Percentiles rank a stretch among this genome's conserved stretches.
These are phyloP conservation scores for Epiblema foenella DNA, from an alignment of 2,888 invertebrate genomes.

Conservation along the genomic window DNA sequence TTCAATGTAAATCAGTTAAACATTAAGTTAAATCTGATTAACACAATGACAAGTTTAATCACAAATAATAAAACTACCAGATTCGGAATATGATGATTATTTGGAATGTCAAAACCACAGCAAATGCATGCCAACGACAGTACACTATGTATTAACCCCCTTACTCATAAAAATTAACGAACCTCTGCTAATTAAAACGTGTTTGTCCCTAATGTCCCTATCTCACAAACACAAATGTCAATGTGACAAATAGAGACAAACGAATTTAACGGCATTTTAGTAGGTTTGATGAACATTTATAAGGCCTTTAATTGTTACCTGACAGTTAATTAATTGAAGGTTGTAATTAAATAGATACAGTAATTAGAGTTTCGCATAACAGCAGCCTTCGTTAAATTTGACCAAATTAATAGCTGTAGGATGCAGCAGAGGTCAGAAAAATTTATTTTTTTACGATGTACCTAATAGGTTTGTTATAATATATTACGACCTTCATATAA, in stretches of 20 bases:
- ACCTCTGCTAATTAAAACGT: too few relatives aligned
- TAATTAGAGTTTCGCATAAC: constrained; percentile 8
- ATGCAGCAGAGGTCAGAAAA: constrained; percentile 13
- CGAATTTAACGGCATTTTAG: too few relatives aligned
- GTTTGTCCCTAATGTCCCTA: too few relatives aligned
- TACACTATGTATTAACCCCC: too few relatives aligned
- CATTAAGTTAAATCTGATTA: too few relatives aligned
- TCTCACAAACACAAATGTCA: too few relatives aligned
- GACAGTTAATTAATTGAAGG: constrained; percentile 15
- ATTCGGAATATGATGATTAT: background rate
- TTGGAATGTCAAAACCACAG: background rate
- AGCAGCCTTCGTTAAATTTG: constrained; percentile 1
- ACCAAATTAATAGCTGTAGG: constrained; percentile 13
- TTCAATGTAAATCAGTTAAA: too few relatives aligned
- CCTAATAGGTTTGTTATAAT: background rate
- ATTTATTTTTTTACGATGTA: background rate
- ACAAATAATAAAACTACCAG: too few relatives aligned
- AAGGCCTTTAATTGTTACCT: background rate
- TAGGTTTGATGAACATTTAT: too few relatives aligned
- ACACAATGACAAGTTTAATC: too few relatives aligned
- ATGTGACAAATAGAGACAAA: too few relatives aligned
- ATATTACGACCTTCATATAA: background rate
- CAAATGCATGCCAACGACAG: background rate
- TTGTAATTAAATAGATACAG: background rate
- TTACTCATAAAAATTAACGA: too few relatives aligned